Percentiles rank a stretch among this genome's conserved stretches.
phyloP scores from a whole-genome alignment of 2,113 vertebrate genomes.

The Equus przewalskii region DNA sequence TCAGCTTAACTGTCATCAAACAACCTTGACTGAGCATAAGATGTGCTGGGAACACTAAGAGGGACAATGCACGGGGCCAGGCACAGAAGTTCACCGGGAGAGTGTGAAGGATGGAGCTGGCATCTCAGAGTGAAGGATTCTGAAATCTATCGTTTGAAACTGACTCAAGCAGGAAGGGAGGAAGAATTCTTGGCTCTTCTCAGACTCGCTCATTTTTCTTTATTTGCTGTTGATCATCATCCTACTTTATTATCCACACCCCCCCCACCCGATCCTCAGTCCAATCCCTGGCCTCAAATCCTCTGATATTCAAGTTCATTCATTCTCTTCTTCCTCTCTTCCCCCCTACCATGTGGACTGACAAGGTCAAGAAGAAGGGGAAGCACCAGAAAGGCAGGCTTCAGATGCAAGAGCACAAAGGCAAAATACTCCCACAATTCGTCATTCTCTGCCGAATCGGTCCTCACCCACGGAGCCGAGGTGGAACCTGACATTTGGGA shows the following conservation, averaged over 20 bases:
- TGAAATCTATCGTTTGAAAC: neutral
- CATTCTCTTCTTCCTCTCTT: accelerated
- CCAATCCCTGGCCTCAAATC: neutral
- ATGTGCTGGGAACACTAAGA: accelerated
- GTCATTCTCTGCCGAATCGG: accelerated
- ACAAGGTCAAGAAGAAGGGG: neutral
- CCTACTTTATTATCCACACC: neutral
- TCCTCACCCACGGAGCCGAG: accelerated
- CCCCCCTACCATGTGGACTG: accelerated
- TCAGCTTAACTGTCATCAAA: accelerated
- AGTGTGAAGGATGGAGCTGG: accelerated
- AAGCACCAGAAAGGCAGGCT: neutral
- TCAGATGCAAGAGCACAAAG: neutral
- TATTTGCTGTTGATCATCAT: accelerated
- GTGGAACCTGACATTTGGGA: accelerated
- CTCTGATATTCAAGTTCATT: accelerated
- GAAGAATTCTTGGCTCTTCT: neutral
- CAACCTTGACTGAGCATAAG: accelerated
- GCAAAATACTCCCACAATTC: accelerated
- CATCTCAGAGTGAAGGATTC: accelerated
- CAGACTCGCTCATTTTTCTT: accelerated
- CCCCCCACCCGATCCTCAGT: too few relatives aligned
- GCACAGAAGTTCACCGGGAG: accelerated
- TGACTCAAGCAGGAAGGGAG: too few relatives aligned
- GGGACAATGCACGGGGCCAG: accelerated